Percentiles rank a stretch among this genome's conserved stretches.
Conservation (phyloP, 2,888 invertebrate species). For the Ecdyonurus torrentis region DNA sequence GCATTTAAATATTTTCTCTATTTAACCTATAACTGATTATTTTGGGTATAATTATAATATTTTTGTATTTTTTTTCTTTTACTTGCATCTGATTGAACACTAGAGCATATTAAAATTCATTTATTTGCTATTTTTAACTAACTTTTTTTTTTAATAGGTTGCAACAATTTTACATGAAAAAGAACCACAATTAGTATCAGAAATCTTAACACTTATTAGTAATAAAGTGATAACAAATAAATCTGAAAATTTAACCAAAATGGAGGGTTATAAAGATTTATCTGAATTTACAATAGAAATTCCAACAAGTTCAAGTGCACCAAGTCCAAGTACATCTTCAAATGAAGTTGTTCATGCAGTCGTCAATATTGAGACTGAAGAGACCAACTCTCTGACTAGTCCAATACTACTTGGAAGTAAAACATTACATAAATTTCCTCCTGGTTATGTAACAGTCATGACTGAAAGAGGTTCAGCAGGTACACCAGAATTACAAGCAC, state of each 20-base stretch:
- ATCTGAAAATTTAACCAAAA: not conserved
- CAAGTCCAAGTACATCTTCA: too few species aligned
- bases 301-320: too few species aligned
- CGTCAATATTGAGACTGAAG: too few species aligned
- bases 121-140: too few species aligned
- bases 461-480: not conserved
- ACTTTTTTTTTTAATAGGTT: too few species aligned
- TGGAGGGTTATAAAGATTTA: not conserved
- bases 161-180: not conserved
- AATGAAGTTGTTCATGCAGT: too few species aligned
- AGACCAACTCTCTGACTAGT: not conserved
- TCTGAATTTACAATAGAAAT: not conserved
- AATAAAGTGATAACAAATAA: not conserved
- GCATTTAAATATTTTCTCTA: too few species aligned
- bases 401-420: not conserved
- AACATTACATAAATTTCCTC: not conserved
- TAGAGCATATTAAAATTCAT: too few species aligned
- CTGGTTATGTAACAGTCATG: not conserved
- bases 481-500: not conserved
- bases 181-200: not conserved
- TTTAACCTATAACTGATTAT: too few species aligned
- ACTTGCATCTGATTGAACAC: too few species aligned
- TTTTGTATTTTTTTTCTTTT: too few species aligned
- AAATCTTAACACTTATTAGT: not conserved
- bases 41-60: too few species aligned